phyloP scores from a whole-genome alignment of 2,888 invertebrate genomes.

The Leucophenga maculata region DNA sequence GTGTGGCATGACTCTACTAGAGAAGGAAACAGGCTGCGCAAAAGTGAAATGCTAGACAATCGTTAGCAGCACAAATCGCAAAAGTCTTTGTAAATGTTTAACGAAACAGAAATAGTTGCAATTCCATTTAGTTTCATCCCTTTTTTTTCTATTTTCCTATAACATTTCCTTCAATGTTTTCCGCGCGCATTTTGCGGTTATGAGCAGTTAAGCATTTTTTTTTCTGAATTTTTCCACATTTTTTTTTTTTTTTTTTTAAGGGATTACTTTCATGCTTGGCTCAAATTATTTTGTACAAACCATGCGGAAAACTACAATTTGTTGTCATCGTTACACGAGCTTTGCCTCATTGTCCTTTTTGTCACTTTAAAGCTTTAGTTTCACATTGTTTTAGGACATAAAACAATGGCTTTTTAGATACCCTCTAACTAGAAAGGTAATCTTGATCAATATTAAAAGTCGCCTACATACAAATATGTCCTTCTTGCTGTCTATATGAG shows the following conservation, averaged over 20 bases:
- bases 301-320: constrained; percentile 35
- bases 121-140: constrained; percentile 25
- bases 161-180: background rate
- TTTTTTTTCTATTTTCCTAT: background rate
- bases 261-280: constrained; percentile 46
- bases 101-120: constrained; percentile 27
- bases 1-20: background rate
- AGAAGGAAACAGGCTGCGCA: background rate
- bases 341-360: background rate
- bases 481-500: too few relatives aligned
- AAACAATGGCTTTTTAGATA: too few relatives aligned
- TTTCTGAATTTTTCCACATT: constrained; percentile 17
- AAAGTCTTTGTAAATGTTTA: constrained; percentile 20
- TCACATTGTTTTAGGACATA: background rate
- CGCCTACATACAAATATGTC: too few relatives aligned
- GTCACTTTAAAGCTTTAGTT: background rate
- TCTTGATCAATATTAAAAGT: too few relatives aligned
- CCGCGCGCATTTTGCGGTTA: constrained; percentile 18
- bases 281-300: constrained; percentile 44
- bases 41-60: background rate
- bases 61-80: too few relatives aligned
- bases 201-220: constrained; percentile 17
- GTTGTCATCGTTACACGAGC: constrained; percentile 13
- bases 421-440: too few relatives aligned
- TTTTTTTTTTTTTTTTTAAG: constrained; percentile 40